phyloP scores from a whole-genome alignment of 2,113 vertebrate genomes.

The Lates calcarifer region DNA sequence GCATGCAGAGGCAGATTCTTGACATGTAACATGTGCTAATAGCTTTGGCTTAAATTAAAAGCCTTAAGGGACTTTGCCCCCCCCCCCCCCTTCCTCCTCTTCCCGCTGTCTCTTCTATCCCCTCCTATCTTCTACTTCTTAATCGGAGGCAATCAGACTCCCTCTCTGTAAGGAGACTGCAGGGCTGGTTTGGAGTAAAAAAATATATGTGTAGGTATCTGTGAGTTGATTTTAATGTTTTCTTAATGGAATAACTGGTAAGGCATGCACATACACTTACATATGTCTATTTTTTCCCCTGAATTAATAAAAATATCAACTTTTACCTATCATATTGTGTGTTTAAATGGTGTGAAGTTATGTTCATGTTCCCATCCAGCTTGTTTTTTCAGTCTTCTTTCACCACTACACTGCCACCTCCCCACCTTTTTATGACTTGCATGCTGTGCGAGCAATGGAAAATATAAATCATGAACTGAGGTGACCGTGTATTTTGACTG shows the following conservation, averaged over 20 bases:
- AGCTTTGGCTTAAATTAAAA: slow-evolving; percentile 78
- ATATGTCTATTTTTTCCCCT: not conserved
- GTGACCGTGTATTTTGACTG: not conserved
- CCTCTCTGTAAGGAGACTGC: slow-evolving; percentile 36
- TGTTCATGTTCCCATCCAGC: not conserved
- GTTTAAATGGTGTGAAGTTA: not conserved
- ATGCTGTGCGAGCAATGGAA: slow-evolving; percentile 8
- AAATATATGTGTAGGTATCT: slow-evolving; percentile 24
- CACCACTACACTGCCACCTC: not conserved
- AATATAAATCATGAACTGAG: slow-evolving; percentile 19
- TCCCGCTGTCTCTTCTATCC: slow-evolving; percentile 29
- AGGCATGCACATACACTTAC: not conserved
- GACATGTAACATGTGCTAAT: slow-evolving; percentile 86
- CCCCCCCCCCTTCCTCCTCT: not conserved
- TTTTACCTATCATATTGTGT: not conserved
- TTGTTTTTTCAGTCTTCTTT: slow-evolving; percentile 10
- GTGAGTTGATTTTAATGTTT: slow-evolving; percentile 21
- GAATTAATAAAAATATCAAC: not conserved
- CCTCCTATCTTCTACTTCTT: slow-evolving; percentile 42
- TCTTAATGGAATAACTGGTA: not conserved
- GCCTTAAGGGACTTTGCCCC: slow-evolving; percentile 75
- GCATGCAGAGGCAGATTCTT: slow-evolving; percentile 78
- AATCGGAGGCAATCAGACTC: slow-evolving; percentile 65
- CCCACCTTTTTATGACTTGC: slow-evolving; percentile 18
- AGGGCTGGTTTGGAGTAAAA: slow-evolving; percentile 14